A percentile compares a stretch with the other conserved stretches of the same genome.
Evolutionary conservation across 2,888 invertebrate species (phyloP).

Genomic region (Andrena haemorrhoa): DNA sequence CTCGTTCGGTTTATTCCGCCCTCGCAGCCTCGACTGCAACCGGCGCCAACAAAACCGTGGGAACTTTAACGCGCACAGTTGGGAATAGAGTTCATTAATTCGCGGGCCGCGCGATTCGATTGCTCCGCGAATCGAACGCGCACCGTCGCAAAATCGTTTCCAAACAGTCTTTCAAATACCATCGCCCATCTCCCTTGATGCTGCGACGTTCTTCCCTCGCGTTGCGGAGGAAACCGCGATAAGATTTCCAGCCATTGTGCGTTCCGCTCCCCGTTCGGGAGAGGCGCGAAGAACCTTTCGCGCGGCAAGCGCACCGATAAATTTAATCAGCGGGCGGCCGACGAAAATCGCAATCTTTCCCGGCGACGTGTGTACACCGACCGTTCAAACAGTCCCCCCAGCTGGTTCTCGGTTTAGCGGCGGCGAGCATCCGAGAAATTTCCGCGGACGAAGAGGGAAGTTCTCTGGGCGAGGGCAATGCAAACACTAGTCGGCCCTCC

Average conservation of each 20-base stretch:
- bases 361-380: background rate
- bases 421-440: constrained; percentile 11
- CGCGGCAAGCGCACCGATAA: constrained; percentile 18
- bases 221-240: too few relatives aligned
- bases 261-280: background rate
- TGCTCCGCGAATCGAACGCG: too few relatives aligned
- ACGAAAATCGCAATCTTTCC: constrained; percentile 40
- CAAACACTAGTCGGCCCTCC: constrained; percentile 41
- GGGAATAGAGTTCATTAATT: background rate
- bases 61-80: background rate
- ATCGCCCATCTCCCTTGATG: too few relatives aligned
- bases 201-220: too few relatives aligned
- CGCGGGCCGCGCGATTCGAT: too few relatives aligned
- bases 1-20: constrained; percentile 9
- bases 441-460: constrained; percentile 4
- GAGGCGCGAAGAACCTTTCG: too few relatives aligned
- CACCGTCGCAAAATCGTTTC: too few relatives aligned
- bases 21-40: background rate
- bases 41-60: background rate
- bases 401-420: constrained; percentile 26
- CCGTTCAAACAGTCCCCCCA: constrained; percentile 17
- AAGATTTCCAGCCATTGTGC: background rate
- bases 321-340: constrained; percentile 32
- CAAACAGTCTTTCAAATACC: too few relatives aligned
- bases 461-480: constrained; percentile 30